phyloP scores from a whole-genome alignment of 2,888 invertebrate genomes.

The Dendrolimus pini region DNA sequence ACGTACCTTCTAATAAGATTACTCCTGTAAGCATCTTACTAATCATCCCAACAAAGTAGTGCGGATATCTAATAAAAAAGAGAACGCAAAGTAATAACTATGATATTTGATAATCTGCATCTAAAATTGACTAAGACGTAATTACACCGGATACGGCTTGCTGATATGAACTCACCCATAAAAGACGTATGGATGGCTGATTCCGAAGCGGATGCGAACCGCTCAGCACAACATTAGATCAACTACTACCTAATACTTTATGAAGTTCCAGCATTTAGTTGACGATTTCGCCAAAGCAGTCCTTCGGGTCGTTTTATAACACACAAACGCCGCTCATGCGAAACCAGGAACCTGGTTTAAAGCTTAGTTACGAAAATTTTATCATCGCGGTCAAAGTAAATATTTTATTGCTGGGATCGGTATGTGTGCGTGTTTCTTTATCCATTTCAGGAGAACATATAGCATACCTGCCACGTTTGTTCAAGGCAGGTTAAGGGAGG shows the following conservation, averaged over 20 bases:
- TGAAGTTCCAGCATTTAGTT: slow-evolving; percentile 32
- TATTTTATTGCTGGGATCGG: too few species aligned
- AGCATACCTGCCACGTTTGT: too few species aligned
- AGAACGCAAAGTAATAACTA: neutral
- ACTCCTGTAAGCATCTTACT: too few species aligned
- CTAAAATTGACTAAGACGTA: slow-evolving; percentile 1
- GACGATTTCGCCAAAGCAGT: slow-evolving; percentile 30
- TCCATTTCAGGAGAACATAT: too few species aligned
- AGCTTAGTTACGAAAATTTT: neutral
- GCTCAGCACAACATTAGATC: slow-evolving; percentile 27
- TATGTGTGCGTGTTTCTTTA: too few species aligned
- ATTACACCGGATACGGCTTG: slow-evolving; percentile 16
- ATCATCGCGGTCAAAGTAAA: neutral
- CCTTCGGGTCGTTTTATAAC: slow-evolving; percentile 49
- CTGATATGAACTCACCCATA: slow-evolving; percentile 48
- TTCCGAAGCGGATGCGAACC: slow-evolving; percentile 36
- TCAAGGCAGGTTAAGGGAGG: too few species aligned
- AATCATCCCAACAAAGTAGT: too few species aligned
- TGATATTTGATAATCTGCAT: neutral
- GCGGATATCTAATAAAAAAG: too few species aligned
- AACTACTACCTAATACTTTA: slow-evolving; percentile 32
- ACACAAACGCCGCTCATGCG: slow-evolving; percentile 49
- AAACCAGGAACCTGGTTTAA: slow-evolving; percentile 10
- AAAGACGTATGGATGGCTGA: slow-evolving; percentile 36
- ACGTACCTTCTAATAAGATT: too few species aligned